Evolutionary conservation across 2,888 invertebrate genomes (phyloP).

Genomic region (Acronicta leporina): DNA sequence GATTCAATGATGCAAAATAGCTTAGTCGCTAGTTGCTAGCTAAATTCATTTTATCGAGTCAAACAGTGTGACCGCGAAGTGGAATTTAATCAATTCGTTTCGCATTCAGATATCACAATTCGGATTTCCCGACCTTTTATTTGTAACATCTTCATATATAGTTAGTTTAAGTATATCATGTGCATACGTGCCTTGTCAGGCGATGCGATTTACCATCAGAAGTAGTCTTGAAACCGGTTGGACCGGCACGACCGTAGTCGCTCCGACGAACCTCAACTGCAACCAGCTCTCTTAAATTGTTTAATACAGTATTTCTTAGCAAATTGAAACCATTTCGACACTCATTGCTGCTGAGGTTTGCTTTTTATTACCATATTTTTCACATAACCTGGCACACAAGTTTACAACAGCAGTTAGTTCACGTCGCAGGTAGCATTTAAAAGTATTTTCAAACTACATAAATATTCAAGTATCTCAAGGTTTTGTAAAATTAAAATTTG

Average conservation of each 20-base stretch:
- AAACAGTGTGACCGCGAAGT: slow-evolving; percentile 6
- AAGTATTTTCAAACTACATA: slow-evolving; percentile 18
- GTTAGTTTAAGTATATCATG: slow-evolving; percentile 66
- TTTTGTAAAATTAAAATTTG: slow-evolving; percentile 26
- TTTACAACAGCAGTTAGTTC: slow-evolving; percentile 10
- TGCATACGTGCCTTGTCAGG: slow-evolving; percentile 78
- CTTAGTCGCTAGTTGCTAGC: neutral
- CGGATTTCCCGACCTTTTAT: slow-evolving; percentile 52
- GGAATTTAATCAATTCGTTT: slow-evolving; percentile 35
- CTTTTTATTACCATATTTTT: slow-evolving; percentile 41
- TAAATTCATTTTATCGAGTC: neutral
- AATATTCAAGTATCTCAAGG: slow-evolving; percentile 26
- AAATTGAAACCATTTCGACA: slow-evolving; percentile 70
- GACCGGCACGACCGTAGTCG: slow-evolving; percentile 74
- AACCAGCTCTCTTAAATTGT: slow-evolving; percentile 72
- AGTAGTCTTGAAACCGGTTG: slow-evolving; percentile 84
- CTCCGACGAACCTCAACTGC: slow-evolving; percentile 75
- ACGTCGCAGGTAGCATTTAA: slow-evolving; percentile 14
- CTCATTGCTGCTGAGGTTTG: slow-evolving; percentile 31
- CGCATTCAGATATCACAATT: slow-evolving; percentile 48
- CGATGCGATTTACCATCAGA: slow-evolving; percentile 86
- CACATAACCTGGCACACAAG: slow-evolving; percentile 10
- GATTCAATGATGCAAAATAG: slow-evolving; percentile 3
- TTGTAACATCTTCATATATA: slow-evolving; percentile 56
- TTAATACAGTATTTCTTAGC: slow-evolving; percentile 77